Conservation (phyloP, 53 echinoderm and acorn worm genomes). For the Paelopatides confundens region DNA sequence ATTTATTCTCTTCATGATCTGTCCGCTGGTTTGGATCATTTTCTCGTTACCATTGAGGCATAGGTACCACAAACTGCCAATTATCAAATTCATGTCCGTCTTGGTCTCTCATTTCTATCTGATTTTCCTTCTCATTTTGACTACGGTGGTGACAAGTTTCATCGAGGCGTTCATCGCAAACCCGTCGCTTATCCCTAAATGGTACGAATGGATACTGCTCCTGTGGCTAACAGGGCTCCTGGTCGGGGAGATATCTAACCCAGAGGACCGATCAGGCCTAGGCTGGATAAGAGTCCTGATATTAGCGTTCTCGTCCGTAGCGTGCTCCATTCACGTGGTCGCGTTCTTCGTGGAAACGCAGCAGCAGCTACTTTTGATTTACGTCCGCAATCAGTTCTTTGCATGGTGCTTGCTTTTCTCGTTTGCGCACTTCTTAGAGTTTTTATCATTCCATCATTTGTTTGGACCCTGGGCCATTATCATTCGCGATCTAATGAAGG, state of each 20-base stretch:
- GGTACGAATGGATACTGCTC: constrained; percentile 95
- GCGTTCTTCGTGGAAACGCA: constrained; percentile 64
- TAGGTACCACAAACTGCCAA: constrained; percentile 91
- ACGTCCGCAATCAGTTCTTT: constrained; percentile 88
- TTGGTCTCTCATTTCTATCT: constrained; percentile 93
- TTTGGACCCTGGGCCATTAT: constrained; percentile 99
- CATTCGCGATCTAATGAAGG: constrained; percentile 97
- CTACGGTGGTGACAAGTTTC: constrained; percentile 83
- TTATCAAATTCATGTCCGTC: constrained; percentile 98
- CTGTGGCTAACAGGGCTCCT: constrained; percentile 91
- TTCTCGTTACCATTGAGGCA: constrained; percentile 90
- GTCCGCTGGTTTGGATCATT: constrained; percentile 86
- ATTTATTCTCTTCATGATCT: constrained; percentile 81
- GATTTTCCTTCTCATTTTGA: constrained; percentile 78
- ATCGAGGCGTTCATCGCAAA: constrained; percentile 80
- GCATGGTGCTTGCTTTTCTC: constrained; percentile 92
- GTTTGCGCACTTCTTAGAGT: constrained; percentile 88
- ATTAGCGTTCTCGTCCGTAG: constrained; percentile 84
- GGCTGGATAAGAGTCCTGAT: constrained; percentile 95
- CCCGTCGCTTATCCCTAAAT: constrained; percentile 72
- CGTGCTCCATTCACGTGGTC: constrained; percentile 75
- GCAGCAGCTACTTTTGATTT: constrained; percentile 53
- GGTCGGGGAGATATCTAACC: constrained; percentile 89
- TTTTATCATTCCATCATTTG: constrained; percentile 94
- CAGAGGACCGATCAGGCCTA: constrained; percentile 86